phyloP scores from a whole-genome alignment of 2,888 invertebrate genomes.

The Malthinus flaveolus region DNA sequence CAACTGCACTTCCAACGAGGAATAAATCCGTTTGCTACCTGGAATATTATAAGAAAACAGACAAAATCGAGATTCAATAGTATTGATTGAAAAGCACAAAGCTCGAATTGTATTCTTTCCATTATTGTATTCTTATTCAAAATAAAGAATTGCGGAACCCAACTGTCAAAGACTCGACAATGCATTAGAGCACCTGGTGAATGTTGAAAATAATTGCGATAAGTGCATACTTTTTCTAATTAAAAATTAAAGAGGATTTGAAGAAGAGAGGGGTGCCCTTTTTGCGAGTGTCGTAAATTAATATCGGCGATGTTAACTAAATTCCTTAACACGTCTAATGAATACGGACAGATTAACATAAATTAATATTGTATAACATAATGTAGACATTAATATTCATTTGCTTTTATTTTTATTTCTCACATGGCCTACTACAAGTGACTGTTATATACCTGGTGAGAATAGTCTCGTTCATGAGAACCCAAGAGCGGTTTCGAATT shows the following conservation, averaged over 20 bases:
- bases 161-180: constrained; percentile 38
- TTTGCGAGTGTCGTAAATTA: constrained; percentile 2
- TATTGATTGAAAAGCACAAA: constrained; percentile 41
- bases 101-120: constrained; percentile 39
- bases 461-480: constrained; percentile 21
- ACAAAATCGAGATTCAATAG: constrained; percentile 49
- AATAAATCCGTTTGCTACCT: constrained; percentile 43
- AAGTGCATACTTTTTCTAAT: constrained; percentile 12
- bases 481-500: constrained; percentile 17
- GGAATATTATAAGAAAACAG: constrained; percentile 48
- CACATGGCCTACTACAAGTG: constrained; percentile 30
- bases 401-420: constrained; percentile 32
- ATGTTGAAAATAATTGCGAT: constrained; percentile 25
- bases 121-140: constrained; percentile 41
- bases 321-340: constrained; percentile 20
- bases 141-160: constrained; percentile 40
- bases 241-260: too few relatives aligned
- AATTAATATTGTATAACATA: constrained; percentile 35
- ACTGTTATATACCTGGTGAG: constrained; percentile 33
- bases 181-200: constrained; percentile 29
- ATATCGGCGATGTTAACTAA: constrained; percentile 16
- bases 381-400: constrained; percentile 39
- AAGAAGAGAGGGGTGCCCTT: too few relatives aligned
- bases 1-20: constrained; percentile 26
- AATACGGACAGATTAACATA: constrained; percentile 32